Evolutionary conservation across 1,140 invertebrate genomes (phyloP), one percentile per base, ranked within the genome.

Genomic region (Leguminivora glycinivorella): DNA sequence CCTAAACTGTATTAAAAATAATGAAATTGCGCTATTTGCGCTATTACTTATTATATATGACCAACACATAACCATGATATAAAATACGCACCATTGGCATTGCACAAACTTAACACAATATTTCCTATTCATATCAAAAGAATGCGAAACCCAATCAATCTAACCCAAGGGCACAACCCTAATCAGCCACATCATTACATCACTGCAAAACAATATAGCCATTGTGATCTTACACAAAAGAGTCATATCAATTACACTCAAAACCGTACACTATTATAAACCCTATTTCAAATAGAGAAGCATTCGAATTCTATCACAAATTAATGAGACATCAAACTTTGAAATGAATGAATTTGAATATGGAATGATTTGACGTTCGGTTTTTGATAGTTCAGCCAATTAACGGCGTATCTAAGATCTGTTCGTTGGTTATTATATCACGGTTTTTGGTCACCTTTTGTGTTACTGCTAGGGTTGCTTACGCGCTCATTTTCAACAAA

Each of bases 341-440:
- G 47, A 22, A 5, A n/a, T 52, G 9, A 43, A 22, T 9, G 47
- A 22, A 22, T 52, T 52, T 52, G 47, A 52, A 52, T 22, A 52
- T 52, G 22, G 47, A 52, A 34, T 67, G 63, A 34, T 29, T 83
- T 85, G 81, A 78, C 76, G 78, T 80, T 75, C 78, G 74, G 73
- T 52, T 52, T 52, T 22, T 52, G 0, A 52, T 52, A 86, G 85
- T 89, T 84, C 83, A 86, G 83, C 81, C 83, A 88, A 89, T 89
- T 87, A 88, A 88, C 85, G 82, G 78, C 80, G 83, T 88, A 89
- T 89, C 86, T 85, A 74, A 75, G 82, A 89, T 88, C 83, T 79
- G 78, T 76, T 78, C 75, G 82, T 80, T 68, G 76, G 84, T 89
- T 85, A 86, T 89, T 88, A 83, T 84, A 84, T 86, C 81, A 83